Conservation (phyloP, 2,888 invertebrate genomes). For the Philereme transversata region DNA sequence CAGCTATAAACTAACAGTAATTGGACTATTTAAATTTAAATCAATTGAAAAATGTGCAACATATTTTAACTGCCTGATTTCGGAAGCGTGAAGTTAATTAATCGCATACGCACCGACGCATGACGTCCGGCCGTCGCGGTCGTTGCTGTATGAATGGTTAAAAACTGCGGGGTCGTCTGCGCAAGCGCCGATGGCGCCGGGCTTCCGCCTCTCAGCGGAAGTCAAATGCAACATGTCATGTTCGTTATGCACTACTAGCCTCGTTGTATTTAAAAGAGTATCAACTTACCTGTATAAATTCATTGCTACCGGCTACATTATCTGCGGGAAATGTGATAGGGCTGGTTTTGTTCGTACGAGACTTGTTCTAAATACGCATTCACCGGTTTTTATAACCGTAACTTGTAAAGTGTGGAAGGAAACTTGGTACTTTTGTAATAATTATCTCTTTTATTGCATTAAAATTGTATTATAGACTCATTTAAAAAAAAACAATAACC, state of each 20-base stretch:
- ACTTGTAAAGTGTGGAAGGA: not conserved
- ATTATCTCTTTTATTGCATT: too few relatives aligned
- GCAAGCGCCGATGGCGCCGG: conserved; percentile 71
- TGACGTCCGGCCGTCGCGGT: conserved; percentile 63
- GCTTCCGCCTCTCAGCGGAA: conserved; percentile 72
- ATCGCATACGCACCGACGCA: conserved; percentile 50
- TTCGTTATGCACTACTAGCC: conserved; percentile 69
- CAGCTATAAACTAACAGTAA: conserved; percentile 2
- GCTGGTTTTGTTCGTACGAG: conserved; percentile 35
- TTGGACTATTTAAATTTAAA: conserved; percentile 12
- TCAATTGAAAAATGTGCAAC: conserved; percentile 35
- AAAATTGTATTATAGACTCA: too few relatives aligned
- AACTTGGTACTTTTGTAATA: too few relatives aligned
- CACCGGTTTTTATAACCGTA: conserved; percentile 30
- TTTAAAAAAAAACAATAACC: too few relatives aligned
- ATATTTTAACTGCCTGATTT: conserved; percentile 37
- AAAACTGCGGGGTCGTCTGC: conserved; percentile 59
- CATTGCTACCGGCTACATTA: conserved; percentile 51
- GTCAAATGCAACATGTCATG: conserved; percentile 72
- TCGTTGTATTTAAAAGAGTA: conserved; percentile 56
- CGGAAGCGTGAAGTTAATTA: conserved; percentile 49
- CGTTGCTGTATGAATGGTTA: conserved; percentile 57
- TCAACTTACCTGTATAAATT: conserved; percentile 58
- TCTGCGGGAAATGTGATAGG: conserved; percentile 37
- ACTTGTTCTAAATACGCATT: conserved; percentile 35